phyloP scores from a whole-genome alignment of 1,140 invertebrate species.

The Cyclargus thomasi region DNA sequence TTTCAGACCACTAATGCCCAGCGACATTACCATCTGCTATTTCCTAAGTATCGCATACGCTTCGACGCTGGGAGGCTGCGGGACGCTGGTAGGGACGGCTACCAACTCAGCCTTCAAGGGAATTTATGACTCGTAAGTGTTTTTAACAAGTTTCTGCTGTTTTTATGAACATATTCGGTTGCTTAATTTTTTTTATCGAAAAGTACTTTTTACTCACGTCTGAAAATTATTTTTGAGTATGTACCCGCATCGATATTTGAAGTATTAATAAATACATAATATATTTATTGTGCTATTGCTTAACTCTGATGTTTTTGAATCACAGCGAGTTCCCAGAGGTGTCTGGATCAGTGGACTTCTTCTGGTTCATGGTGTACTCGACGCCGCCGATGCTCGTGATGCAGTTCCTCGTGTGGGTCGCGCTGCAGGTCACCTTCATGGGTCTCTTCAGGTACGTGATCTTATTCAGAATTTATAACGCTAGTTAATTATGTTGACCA shows the following conservation, averaged over 20 bases:
- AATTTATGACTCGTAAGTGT: slow-evolving; percentile 79
- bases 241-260: too few relatives aligned
- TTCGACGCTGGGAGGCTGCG: slow-evolving; percentile 87
- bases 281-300: too few relatives aligned
- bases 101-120: slow-evolving; percentile 92
- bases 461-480: not conserved
- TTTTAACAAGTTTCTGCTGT: not conserved
- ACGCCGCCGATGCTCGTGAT: slow-evolving; percentile 83
- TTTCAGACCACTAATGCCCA: slow-evolving; percentile 74
- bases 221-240: too few relatives aligned
- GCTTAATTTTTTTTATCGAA: too few relatives aligned
- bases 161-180: too few relatives aligned
- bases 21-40: slow-evolving; percentile 81
- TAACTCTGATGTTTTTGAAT: not conserved
- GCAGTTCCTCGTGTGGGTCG: slow-evolving; percentile 82
- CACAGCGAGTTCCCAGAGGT: slow-evolving; percentile 77
- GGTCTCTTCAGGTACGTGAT: slow-evolving; percentile 77
- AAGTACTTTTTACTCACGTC: too few relatives aligned
- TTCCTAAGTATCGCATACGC: slow-evolving; percentile 88
- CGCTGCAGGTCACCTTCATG: slow-evolving; percentile 85
- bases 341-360: slow-evolving; percentile 80
- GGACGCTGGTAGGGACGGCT: slow-evolving; percentile 90
- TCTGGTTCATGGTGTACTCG: slow-evolving; percentile 84
- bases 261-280: too few relatives aligned
- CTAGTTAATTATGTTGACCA: not conserved